Evolutionary conservation across 2,797 vertebrate genomes (phyloP), one percentile per base, ranked within the genome.

Genomic region (Glossophaga mutica): DNA sequence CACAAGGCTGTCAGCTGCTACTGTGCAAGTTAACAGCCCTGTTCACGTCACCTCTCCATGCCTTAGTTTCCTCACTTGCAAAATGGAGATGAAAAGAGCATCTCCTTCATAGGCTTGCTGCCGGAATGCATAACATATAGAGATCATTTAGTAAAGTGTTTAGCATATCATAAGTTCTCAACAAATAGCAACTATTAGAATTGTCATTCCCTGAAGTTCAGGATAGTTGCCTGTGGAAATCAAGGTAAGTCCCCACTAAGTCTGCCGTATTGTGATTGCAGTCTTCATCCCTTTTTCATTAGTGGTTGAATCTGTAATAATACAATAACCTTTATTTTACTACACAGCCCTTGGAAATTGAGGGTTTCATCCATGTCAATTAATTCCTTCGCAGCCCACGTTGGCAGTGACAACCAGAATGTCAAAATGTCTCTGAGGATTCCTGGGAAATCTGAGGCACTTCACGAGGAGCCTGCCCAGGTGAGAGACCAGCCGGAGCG

Each of bases 291-390:
- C 95, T 86, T 97, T 97, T 96, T 95, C 96, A 96, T 95, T 96
- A 94, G 95, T 87, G 46, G 86, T 93, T 52, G 96, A 95, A 97
- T 96, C 96, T 95, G 77, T 81, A 94, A 96, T 97, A 95, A 96
- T 97, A 97, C 89, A 96, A 97, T 97, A 97, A 97, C 96, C 96
- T 98, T 97, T 97, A 96, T 98, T 98, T 97, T 97, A 97, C 97
- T 96, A 95, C 85, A 93, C 96, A 97, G 93, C 95, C 97, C 91
- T 97, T 96, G 91, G 97, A 97, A 97, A 98, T 97, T 96, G 95
- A 97, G 87, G 97, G 97, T 96, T 97, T 97, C 94, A 96, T 96
- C 97, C 95, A 65, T 97, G 97, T 98, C 97, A 96, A 97, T 97
- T 97, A 97, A 97, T 97, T 97, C 82, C 87, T 96, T 96, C 65